Evolutionary conservation across 2,888 invertebrate species (phyloP), one percentile per base, ranked within the genome.

Genomic region (Tinea semifulvella): DNA sequence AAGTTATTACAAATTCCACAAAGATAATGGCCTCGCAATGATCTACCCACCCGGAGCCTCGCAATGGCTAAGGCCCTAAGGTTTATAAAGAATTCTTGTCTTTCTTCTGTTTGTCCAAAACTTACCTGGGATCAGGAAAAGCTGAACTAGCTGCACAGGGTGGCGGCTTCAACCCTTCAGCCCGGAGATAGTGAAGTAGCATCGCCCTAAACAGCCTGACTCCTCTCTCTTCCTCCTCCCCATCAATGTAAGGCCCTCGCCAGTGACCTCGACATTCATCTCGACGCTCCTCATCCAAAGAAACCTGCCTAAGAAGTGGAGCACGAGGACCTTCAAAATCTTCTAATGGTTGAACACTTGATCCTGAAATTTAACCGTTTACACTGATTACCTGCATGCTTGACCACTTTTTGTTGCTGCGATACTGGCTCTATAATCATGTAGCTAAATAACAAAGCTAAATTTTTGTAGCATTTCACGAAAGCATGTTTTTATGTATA

Each of bases 191-290:
- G 53, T 74, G 75, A 46, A 81, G 60, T 46, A 81, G 51, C 53
- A 84, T 47, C n/a, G 75, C 68, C 42, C 79, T 55, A 69, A 84
- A 72, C 60, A 85, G 60, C 54, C 82, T 50, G 52, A 84, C 73
- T 19, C 83, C 73, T 50, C 69, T 61, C 58, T 84, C 76, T 17
- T 76, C 76, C 44, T 79, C 81, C 19, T 79, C 77, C 0, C 74
- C 82, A 42, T 68, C 72, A 3, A 75, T 58, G 14, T 69, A 68
- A 0, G 66, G 61, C 0, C 74, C 71, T 39, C 67, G 55, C 71
- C 81, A 83, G 51, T 82, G 83, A 1, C 81, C 83, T 46, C 70
- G 82, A 49, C 75, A 82, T 55, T 79, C 80, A 45, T 80, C 80
- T 0, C 73, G 64, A 0, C 82, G 56, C 49, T 82, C 82, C 48